A percentile compares a stretch with the other conserved stretches of the same genome.
Conservation (phyloP, 2,113 vertebrate genomes). For the Monopterus albus region DNA sequence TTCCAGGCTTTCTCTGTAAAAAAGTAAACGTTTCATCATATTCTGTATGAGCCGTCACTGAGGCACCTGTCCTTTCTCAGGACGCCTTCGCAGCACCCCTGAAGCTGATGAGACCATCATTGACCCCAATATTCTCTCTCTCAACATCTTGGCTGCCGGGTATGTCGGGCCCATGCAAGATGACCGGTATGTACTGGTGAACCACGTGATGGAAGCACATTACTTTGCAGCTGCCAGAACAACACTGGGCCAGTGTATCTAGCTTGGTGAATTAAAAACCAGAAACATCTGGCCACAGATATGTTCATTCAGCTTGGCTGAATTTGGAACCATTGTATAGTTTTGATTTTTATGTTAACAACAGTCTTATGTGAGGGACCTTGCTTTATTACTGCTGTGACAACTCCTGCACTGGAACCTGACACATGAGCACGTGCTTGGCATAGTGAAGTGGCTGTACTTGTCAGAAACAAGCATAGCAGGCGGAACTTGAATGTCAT, state of each 20-base stretch:
- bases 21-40: not conserved
- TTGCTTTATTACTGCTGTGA: not conserved
- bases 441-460: slow-evolving; percentile 21
- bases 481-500: slow-evolving; percentile 27
- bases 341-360: slow-evolving; percentile 2
- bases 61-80: slow-evolving; percentile 67
- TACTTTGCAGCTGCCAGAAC: not conserved
- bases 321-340: slow-evolving; percentile 15
- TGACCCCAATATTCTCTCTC: slow-evolving; percentile 95
- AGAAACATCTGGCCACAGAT: not conserved
- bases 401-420: slow-evolving; percentile 26
- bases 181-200: slow-evolving; percentile 86
- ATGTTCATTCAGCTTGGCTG: slow-evolving; percentile 19
- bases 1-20: not conserved
- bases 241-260: not conserved
- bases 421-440: slow-evolving; percentile 48
- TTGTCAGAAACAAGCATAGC: slow-evolving; percentile 25
- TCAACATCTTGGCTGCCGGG: slow-evolving; percentile 93
- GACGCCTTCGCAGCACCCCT: slow-evolving; percentile 93
- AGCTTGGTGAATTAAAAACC: not conserved
- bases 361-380: not conserved
- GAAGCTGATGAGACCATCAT: slow-evolving; percentile 93
- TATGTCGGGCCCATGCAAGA: slow-evolving; percentile 90
- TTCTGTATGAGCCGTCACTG: not conserved
- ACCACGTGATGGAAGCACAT: not conserved